Percentiles rank a stretch among this genome's conserved stretches.
Evolutionary conservation across 2,888 invertebrate genomes (phyloP).

Genomic region (Poecilus cupreus): DNA sequence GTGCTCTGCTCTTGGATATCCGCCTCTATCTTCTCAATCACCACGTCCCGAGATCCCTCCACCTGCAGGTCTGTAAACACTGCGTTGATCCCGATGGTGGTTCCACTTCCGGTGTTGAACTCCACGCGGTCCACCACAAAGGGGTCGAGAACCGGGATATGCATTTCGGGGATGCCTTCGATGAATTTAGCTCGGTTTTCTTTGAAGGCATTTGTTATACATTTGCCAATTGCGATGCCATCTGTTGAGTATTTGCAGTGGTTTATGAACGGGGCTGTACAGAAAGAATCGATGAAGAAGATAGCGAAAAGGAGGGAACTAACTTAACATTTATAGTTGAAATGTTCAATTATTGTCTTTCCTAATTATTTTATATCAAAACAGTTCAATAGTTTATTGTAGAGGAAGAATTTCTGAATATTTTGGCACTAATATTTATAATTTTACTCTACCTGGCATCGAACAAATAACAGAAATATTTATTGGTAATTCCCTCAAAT

Average conservation of each 20-base stretch:
- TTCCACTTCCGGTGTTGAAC: constrained; percentile 64
- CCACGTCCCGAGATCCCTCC: constrained; percentile 64
- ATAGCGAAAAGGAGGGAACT: too few species aligned
- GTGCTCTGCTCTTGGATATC: constrained; percentile 5
- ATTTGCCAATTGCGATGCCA: constrained; percentile 7
- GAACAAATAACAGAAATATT: too few species aligned
- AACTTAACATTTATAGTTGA: too few species aligned
- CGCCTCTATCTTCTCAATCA: constrained; percentile 59
- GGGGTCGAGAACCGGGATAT: constrained; percentile 68
- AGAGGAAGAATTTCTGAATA: too few species aligned
- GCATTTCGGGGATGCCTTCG: constrained; percentile 68
- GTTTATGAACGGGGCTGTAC: constrained; percentile 41
- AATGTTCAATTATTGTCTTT: too few species aligned
- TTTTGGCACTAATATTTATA: too few species aligned
- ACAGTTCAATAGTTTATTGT: too few species aligned
- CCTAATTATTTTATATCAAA: too few species aligned
- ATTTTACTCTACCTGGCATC: too few species aligned
- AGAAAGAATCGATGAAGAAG: too few species aligned
- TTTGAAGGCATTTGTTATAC: constrained; percentile 28
- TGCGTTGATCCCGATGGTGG: constrained; percentile 65
- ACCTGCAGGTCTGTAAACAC: constrained; percentile 63
- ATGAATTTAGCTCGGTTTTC: constrained; percentile 37
- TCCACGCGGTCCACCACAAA: constrained; percentile 61
- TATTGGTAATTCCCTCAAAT: too few species aligned
- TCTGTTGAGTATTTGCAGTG: constrained; percentile 27